phyloP scores from a whole-genome alignment of 2,797 vertebrate genomes.

The Hirundo rustica region DNA sequence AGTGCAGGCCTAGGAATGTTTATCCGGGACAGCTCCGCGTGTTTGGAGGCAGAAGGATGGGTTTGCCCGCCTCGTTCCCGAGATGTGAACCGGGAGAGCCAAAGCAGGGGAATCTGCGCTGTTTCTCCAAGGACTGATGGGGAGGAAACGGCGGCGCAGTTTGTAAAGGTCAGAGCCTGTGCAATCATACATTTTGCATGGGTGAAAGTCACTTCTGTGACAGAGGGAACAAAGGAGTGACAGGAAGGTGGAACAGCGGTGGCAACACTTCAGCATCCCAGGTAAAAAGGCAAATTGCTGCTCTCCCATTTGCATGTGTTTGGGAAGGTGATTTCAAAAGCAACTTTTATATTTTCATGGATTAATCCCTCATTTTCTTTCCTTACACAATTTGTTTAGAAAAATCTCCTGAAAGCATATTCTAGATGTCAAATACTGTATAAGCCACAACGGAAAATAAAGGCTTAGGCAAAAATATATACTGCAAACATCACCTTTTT shows the following conservation, averaged over 20 bases:
- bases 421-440: constrained; percentile 35
- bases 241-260: neutral
- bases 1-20: neutral
- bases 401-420: constrained; percentile 23
- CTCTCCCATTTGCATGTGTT: neutral
- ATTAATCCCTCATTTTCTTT: neutral
- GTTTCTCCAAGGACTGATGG: neutral
- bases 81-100: neutral
- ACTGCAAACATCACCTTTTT: constrained; percentile 45
- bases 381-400: constrained; percentile 16
- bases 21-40: rapidly evolving
- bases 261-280: neutral
- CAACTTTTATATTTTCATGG: neutral
- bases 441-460: constrained; percentile 12
- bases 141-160: neutral
- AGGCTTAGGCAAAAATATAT: constrained; percentile 21
- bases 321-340: neutral
- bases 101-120: neutral
- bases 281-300: neutral
- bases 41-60: neutral
- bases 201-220: constrained; percentile 45
- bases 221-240: constrained; percentile 42
- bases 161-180: constrained; percentile 66
- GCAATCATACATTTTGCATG: constrained; percentile 49
- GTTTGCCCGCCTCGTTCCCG: neutral